phyloP scores from a whole-genome alignment of 2,113 vertebrate genomes.

The Acanthisitta chloris region DNA sequence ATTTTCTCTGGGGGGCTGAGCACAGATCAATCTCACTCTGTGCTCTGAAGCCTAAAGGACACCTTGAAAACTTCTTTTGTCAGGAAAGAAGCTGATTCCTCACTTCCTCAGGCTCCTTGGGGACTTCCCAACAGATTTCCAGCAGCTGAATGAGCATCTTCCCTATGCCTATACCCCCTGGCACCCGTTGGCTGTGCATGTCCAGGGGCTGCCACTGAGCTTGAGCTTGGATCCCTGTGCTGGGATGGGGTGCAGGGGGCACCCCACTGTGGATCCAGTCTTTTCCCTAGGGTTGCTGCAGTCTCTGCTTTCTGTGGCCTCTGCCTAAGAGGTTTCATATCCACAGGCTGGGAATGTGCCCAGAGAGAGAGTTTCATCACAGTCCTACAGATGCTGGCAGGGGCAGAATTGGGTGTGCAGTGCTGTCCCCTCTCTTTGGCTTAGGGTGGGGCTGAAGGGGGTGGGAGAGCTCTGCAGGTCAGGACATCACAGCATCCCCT shows the following conservation, averaged over 20 bases:
- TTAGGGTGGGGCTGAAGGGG: neutral
- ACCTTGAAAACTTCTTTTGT: constrained; percentile 68
- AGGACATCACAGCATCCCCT: neutral
- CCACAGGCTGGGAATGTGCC: neutral
- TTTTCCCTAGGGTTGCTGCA: rapidly evolving
- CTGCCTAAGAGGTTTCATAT: neutral
- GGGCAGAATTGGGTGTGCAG: neutral
- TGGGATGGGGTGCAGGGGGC: neutral
- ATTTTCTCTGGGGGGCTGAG: constrained; percentile 59
- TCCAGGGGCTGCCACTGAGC: rapidly evolving
- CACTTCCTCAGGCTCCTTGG: neutral
- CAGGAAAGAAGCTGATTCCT: constrained; percentile 35
- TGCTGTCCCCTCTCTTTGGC: neutral
- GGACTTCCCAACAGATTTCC: constrained; percentile 12
- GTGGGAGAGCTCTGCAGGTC: neutral
- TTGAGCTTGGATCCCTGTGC: rapidly evolving
- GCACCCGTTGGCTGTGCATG: rapidly evolving
- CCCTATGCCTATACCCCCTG: neutral
- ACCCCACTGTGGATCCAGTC: neutral
- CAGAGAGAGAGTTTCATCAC: neutral
- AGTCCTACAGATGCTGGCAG: neutral
- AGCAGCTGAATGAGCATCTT: neutral
- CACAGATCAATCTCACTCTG: constrained; percentile 60
- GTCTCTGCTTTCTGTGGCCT: neutral
- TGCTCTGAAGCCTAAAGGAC: constrained; percentile 64